Conservation (phyloP, 2,888 invertebrate species). For the Yponomeuta evonymella region DNA sequence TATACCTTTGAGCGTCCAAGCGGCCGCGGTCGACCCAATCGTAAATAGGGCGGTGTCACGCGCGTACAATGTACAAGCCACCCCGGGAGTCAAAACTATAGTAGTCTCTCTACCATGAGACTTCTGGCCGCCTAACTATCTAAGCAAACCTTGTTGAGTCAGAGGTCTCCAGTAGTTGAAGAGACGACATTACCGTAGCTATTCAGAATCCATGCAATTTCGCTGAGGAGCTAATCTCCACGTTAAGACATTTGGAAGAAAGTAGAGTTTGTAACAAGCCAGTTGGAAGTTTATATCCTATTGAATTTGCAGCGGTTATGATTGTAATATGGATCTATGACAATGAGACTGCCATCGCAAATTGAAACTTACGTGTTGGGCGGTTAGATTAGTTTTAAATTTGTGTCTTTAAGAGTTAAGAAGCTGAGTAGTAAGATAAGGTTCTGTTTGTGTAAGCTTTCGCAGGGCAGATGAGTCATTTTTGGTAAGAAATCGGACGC, state of each 20-base stretch:
- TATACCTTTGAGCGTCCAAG: slow-evolving; percentile 47
- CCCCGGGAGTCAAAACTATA: slow-evolving; percentile 69
- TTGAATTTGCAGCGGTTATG: not conserved
- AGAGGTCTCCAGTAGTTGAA: not conserved
- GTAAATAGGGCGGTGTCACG: slow-evolving; percentile 74
- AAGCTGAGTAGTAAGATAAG: slow-evolving; percentile 31
- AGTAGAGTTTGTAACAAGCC: not conserved
- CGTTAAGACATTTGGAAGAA: slow-evolving; percentile 19
- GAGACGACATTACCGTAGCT: not conserved
- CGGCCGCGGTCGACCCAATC: slow-evolving; percentile 46
- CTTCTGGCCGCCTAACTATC: slow-evolving; percentile 46
- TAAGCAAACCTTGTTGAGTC: slow-evolving; percentile 25
- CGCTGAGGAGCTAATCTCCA: slow-evolving; percentile 22
- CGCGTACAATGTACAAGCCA: slow-evolving; percentile 70
- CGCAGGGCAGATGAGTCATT: slow-evolving; percentile 52
- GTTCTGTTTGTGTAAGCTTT: slow-evolving; percentile 44
- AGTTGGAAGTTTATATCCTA: not conserved
- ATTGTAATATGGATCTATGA: not conserved
- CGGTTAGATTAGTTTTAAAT: not conserved
- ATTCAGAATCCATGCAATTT: not conserved
- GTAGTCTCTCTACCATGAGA: not conserved
- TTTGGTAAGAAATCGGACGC: slow-evolving; percentile 52
- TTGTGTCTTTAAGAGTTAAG: too few species aligned
- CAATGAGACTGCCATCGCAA: not conserved
- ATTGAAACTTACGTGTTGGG: not conserved